Percentiles rank a stretch among this genome's conserved stretches.
Evolutionary conservation across 2,797 vertebrate genomes (phyloP).

Genomic region (Microhierax caerulescens): DNA sequence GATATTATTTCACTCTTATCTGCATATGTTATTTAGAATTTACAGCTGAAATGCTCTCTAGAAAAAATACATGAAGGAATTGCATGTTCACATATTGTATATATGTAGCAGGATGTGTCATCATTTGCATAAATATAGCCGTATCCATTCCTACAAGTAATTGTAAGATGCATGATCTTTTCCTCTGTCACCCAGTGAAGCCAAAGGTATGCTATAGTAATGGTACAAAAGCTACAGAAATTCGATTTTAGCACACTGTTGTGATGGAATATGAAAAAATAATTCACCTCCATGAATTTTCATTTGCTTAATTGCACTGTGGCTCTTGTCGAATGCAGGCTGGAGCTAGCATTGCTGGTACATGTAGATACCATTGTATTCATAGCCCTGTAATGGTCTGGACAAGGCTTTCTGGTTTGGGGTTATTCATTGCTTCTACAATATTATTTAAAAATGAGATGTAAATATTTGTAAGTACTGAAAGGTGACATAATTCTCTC

Average conservation of each 20-base stretch:
- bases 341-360: not conserved
- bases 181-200: not conserved
- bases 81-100: not conserved
- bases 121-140: not conserved
- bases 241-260: not conserved
- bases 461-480: not conserved
- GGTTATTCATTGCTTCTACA: not conserved
- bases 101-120: not conserved
- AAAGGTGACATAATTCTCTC: not conserved
- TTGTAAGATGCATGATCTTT: not conserved
- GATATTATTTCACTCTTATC: not conserved
- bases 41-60: not conserved
- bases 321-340: not conserved
- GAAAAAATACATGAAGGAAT: not conserved
- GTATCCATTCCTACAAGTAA: not conserved
- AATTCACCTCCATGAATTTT: not conserved
- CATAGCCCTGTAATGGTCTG: rapidly evolving
- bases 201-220: not conserved
- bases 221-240: not conserved
- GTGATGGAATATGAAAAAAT: not conserved
- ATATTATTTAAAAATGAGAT: not conserved
- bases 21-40: not conserved
- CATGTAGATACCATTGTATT: not conserved
- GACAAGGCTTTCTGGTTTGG: not conserved
- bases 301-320: not conserved